phyloP scores from a whole-genome alignment of 1,140 invertebrate genomes.

The Anastrepha ludens region DNA sequence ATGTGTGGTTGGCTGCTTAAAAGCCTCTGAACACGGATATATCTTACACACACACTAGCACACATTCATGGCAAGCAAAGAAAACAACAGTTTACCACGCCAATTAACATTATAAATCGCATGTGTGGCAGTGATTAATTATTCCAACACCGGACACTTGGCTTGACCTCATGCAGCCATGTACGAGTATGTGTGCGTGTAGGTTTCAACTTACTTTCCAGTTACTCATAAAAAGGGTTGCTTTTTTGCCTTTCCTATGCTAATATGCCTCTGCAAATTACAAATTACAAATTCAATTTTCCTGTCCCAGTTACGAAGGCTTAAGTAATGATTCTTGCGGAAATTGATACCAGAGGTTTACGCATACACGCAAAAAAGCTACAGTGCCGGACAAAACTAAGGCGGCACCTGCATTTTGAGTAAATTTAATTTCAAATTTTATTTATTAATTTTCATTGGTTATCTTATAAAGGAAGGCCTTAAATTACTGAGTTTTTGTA shows the following conservation, averaged over 20 bases:
- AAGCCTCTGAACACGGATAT: not conserved
- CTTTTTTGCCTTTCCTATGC: not conserved
- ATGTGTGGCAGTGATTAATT: constrained; percentile 58
- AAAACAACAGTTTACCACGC: constrained; percentile 38
- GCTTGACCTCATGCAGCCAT: not conserved
- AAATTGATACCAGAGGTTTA: not conserved
- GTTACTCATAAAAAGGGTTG: not conserved
- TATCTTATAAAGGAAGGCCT: too few species aligned
- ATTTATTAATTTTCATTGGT: too few species aligned
- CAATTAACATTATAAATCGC: constrained; percentile 57
- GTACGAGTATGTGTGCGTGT: not conserved
- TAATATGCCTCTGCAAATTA: not conserved
- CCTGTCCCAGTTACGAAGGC: constrained; percentile 28
- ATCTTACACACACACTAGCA: not conserved
- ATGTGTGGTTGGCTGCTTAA: not conserved
- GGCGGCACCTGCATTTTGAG: too few species aligned
- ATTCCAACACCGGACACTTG: constrained; percentile 53
- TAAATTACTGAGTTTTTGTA: too few species aligned
- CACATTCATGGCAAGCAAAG: not conserved
- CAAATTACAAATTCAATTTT: constrained; percentile 42
- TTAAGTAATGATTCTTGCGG: not conserved
- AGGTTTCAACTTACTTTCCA: not conserved
- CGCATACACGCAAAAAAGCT: not conserved
- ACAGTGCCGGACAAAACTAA: too few species aligned
- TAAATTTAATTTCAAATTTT: too few species aligned